phyloP scores from a whole-genome alignment of 2,113 vertebrate genomes.

The Myrmophylax atrothorax region DNA sequence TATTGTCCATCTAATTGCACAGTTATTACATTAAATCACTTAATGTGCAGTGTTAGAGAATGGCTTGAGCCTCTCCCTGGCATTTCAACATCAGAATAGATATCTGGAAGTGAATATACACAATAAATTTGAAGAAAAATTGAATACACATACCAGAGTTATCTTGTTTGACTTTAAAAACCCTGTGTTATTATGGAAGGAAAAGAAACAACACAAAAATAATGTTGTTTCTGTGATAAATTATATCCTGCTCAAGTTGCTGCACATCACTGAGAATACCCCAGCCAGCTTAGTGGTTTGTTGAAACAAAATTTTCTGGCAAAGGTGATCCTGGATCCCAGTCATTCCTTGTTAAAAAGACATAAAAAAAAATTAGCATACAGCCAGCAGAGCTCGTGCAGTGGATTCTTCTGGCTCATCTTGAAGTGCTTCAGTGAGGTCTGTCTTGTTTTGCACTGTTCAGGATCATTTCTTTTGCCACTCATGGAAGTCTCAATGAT shows the following conservation, averaged over 20 bases:
- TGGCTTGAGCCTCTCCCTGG: neutral
- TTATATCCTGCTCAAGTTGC: neutral
- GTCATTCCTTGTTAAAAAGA: conserved; percentile 67
- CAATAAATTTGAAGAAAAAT: neutral
- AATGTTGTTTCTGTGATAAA: neutral
- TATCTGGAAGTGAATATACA: neutral
- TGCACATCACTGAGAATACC: neutral
- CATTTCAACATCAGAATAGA: neutral
- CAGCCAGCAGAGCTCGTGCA: conserved; percentile 61
- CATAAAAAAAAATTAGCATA: conserved; percentile 70
- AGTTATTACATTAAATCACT: neutral
- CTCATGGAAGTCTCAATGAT: conserved; percentile 80
- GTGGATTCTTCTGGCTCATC: conserved; percentile 81
- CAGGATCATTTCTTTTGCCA: conserved; percentile 84
- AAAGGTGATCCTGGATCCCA: conserved; percentile 28
- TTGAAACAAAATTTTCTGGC: conserved; percentile 2
- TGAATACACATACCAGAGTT: neutral
- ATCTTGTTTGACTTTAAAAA: neutral
- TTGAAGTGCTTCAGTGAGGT: conserved; percentile 84
- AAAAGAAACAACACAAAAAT: neutral
- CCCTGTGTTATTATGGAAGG: neutral
- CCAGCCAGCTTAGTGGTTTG: neutral
- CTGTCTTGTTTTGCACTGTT: conserved; percentile 83
- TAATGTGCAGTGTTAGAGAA: neutral
- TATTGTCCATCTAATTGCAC: neutral